Percentiles rank a stretch among this genome's conserved stretches.
phyloP scores from a whole-genome alignment of 2,797 vertebrate genomes.

The Garrulus glandarius region DNA sequence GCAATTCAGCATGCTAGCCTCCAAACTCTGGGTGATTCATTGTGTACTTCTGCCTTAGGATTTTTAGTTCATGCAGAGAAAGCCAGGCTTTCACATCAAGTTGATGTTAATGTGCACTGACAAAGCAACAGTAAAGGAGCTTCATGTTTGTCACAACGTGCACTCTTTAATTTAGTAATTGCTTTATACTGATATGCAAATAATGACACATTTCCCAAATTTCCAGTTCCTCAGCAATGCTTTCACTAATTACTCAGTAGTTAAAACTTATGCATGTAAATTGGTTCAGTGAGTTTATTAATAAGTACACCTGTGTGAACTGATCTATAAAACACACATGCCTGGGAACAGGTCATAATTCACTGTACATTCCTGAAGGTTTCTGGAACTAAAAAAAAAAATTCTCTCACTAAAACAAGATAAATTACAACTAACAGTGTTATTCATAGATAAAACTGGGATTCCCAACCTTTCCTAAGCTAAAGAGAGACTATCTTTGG shows the following conservation, averaged over 20 bases:
- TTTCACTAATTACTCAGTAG: conserved; percentile 46
- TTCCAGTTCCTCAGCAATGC: conserved; percentile 56
- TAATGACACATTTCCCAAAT: conserved; percentile 71
- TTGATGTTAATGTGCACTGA: conserved; percentile 69
- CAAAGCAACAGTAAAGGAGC: conserved; percentile 73
- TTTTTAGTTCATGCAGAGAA: conserved; percentile 66
- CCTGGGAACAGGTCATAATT: neutral
- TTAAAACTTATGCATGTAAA: conserved; percentile 58
- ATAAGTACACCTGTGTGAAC: conserved; percentile 53
- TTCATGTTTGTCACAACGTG: conserved; percentile 71
- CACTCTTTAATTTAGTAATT: conserved; percentile 70
- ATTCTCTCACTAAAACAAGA: neutral
- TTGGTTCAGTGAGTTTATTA: conserved; percentile 51
- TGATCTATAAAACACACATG: neutral
- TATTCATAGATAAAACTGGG: neutral
- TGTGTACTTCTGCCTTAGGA: conserved; percentile 70
- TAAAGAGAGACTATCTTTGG: neutral
- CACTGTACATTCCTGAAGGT: neutral
- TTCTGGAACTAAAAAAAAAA: neutral
- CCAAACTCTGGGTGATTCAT: conserved; percentile 64
- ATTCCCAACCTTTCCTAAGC: neutral
- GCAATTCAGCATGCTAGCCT: conserved; percentile 56
- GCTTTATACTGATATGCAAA: conserved; percentile 68
- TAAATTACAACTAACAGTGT: neutral
- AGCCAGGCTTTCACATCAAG: conserved; percentile 68